Percentiles rank a stretch among this genome's conserved stretches.
phyloP scores from a whole-genome alignment of 1,140 invertebrate species.

The Lordiphosa mommai region DNA sequence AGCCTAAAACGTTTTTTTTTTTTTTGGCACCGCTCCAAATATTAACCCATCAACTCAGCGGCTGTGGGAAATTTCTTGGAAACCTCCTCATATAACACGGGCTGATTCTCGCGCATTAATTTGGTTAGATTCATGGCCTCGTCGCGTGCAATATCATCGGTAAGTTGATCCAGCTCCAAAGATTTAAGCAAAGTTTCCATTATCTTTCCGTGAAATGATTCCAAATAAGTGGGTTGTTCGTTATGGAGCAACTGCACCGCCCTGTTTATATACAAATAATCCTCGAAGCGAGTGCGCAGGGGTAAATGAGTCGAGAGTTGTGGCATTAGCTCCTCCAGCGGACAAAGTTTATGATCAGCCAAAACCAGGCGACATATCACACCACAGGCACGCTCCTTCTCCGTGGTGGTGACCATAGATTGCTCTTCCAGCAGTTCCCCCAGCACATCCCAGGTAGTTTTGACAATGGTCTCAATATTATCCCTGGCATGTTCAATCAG shows the following conservation, averaged over 20 bases:
- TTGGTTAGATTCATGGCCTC: background rate
- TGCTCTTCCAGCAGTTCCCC: background rate
- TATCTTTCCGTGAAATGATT: background rate
- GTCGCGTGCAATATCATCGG: background rate
- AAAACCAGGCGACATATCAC: slow-evolving; percentile 5
- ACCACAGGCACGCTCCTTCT: slow-evolving; percentile 5
- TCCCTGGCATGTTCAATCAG: background rate
- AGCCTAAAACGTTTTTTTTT: too few species aligned
- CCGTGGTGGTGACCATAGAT: background rate
- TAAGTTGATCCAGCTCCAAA: background rate
- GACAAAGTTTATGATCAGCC: background rate
- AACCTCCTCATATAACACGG: background rate
- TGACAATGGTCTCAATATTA: background rate
- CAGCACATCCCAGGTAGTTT: background rate
- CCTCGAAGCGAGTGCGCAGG: background rate
- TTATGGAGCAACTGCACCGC: background rate
- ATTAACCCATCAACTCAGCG: background rate
- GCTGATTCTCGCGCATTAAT: background rate
- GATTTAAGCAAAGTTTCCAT: background rate
- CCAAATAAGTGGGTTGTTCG: background rate
- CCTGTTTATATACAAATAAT: background rate
- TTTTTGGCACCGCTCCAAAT: too few species aligned
- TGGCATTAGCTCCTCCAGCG: background rate
- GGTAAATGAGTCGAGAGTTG: background rate
- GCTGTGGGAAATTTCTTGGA: background rate